Conservation (phyloP, 1,140 invertebrate genomes). For the Acyrthosiphon pisum region DNA sequence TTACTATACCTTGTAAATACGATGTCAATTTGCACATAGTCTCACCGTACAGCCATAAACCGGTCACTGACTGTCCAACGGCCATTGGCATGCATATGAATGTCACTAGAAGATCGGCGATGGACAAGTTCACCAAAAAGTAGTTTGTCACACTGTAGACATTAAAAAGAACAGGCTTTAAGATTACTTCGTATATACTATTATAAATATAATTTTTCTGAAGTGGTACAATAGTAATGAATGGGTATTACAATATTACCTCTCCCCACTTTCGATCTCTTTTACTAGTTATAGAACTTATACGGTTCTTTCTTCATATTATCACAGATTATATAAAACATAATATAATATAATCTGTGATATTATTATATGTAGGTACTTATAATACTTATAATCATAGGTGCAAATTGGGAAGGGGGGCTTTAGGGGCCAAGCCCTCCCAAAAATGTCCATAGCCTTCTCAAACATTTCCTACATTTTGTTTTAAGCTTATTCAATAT, state of each 20-base stretch:
- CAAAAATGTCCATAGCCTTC: too few species aligned
- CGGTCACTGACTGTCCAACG: conserved; percentile 72
- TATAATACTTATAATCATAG: not conserved
- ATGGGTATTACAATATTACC: not conserved
- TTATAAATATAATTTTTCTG: not conserved
- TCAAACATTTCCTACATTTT: too few species aligned
- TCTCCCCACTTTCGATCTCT: not conserved
- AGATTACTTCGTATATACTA: not conserved
- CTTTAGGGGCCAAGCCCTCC: too few species aligned
- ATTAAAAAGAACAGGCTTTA: conserved; percentile 58
- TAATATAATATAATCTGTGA: too few species aligned
- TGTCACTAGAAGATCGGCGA: conserved; percentile 86
- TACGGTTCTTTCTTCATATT: not conserved
- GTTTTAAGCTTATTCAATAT: too few species aligned
- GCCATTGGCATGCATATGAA: conserved; percentile 82
- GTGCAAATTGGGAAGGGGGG: too few species aligned
- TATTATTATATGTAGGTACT: too few species aligned
- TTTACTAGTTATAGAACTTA: not conserved
- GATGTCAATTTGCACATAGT: conserved; percentile 76
- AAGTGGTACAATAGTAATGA: not conserved
- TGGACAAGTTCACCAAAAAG: conserved; percentile 86
- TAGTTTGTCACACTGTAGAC: conserved; percentile 85
- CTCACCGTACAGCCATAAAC: conserved; percentile 75
- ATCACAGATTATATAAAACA: too few species aligned
- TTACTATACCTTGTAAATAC: conserved; percentile 74